Evolutionary conservation across 1,140 invertebrate genomes (phyloP).

Genomic region (Galleria mellonella): DNA sequence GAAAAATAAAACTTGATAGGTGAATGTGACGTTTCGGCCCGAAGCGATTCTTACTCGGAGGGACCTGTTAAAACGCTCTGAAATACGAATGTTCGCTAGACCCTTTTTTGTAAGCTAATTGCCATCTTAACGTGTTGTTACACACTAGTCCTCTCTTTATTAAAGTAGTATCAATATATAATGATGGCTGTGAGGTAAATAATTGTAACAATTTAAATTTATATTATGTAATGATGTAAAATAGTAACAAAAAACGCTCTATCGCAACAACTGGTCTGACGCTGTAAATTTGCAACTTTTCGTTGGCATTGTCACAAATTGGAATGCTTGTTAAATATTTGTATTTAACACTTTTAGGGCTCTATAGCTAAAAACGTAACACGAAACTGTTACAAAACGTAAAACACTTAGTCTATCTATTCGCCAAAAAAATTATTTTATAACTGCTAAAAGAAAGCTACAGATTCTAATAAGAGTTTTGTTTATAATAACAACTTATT

Average conservation of each 20-base stretch:
- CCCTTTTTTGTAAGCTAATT: constrained; percentile 65
- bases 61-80: constrained; percentile 53
- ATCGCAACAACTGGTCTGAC: constrained; percentile 34
- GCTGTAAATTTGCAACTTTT: constrained; percentile 23
- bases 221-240: constrained; percentile 63
- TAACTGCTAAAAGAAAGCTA: too few relatives aligned
- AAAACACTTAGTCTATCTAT: too few relatives aligned
- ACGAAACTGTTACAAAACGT: too few relatives aligned
- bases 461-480: too few relatives aligned
- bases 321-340: too few relatives aligned
- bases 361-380: too few relatives aligned
- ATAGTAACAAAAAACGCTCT: constrained; percentile 45
- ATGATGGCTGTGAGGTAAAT: constrained; percentile 74
- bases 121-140: constrained; percentile 66
- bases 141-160: constrained; percentile 70
- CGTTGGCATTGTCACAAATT: constrained; percentile 6
- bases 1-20: too few relatives aligned
- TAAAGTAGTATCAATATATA: constrained; percentile 73
- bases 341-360: too few relatives aligned
- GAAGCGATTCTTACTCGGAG: too few relatives aligned
- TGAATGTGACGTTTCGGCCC: too few relatives aligned
- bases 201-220: constrained; percentile 70
- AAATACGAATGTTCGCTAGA: constrained; percentile 66
- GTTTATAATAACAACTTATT: too few relatives aligned
- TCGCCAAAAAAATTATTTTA: too few relatives aligned